These are phyloP conservation scores for Drosophila willistoni DNA, from an alignment of 1,140 invertebrate genomes.

Conservation along the genomic window DNA sequence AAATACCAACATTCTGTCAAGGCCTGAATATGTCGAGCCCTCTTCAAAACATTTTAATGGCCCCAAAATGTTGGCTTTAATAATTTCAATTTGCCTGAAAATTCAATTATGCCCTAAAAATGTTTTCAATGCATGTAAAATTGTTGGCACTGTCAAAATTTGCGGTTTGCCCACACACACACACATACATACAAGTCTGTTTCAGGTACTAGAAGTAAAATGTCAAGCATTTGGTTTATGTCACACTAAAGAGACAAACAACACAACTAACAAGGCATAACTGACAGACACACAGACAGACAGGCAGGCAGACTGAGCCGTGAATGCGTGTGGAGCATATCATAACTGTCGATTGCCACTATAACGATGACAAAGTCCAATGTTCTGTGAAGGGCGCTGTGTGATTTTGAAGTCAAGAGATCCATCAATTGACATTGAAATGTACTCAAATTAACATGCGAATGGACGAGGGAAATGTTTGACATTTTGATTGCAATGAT, in stretches of 20 bases:
- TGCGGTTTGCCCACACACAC: neutral
- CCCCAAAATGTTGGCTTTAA: slow-evolving; percentile 26
- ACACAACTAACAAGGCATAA: slow-evolving; percentile 1
- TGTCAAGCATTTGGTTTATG: slow-evolving; percentile 20
- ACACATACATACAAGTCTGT: neutral
- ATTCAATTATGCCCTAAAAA: slow-evolving; percentile 18
- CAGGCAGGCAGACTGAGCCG: slow-evolving; percentile 1
- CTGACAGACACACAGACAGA: no score
- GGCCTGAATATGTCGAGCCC: neutral
- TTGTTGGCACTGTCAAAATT: neutral
- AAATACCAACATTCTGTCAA: slow-evolving; percentile 19
- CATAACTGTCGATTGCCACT: slow-evolving; percentile 4
- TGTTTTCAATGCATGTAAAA: neutral
- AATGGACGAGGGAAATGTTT: slow-evolving; percentile 5
- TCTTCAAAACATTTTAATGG: slow-evolving; percentile 36
- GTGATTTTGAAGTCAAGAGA: slow-evolving; percentile 17
- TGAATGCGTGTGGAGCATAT: neutral
- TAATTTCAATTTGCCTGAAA: slow-evolving; percentile 33
- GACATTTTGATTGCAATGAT: slow-evolving; percentile 9
- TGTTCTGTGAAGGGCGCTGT: slow-evolving; percentile 7
- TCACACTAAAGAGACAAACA: slow-evolving; percentile 18
- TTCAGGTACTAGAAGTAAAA: slow-evolving; percentile 3
- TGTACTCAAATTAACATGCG: slow-evolving; percentile 10
- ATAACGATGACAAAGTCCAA: neutral
- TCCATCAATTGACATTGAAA: slow-evolving; percentile 18